Evolutionary conservation across 2,797 vertebrate genomes (phyloP).

Genomic region (Phataginus tetradactyla): DNA sequence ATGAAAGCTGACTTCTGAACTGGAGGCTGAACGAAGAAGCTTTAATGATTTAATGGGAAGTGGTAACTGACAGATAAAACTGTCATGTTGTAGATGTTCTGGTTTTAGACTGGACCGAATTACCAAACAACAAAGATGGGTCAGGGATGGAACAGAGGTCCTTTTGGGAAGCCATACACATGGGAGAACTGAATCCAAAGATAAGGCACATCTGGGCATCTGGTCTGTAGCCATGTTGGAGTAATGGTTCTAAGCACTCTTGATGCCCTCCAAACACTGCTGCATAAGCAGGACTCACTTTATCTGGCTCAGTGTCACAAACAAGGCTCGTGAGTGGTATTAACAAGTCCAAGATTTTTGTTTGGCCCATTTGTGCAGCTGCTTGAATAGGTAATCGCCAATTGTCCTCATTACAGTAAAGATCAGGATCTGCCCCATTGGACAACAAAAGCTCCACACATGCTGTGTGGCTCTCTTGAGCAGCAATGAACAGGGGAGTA

Average conservation of each 20-base stretch:
- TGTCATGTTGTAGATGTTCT: slow-evolving; percentile 75
- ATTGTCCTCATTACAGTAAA: slow-evolving; percentile 91
- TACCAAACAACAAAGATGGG: slow-evolving; percentile 89
- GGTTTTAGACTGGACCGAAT: slow-evolving; percentile 84
- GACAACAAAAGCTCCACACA: slow-evolving; percentile 92
- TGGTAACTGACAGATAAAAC: slow-evolving; percentile 81
- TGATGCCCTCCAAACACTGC: slow-evolving; percentile 88
- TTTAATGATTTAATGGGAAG: slow-evolving; percentile 77
- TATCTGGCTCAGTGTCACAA: slow-evolving; percentile 87
- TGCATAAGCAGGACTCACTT: slow-evolving; percentile 94
- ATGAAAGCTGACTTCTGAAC: slow-evolving; percentile 40
- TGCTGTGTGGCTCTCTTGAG: slow-evolving; percentile 93
- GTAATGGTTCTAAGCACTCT: slow-evolving; percentile 87
- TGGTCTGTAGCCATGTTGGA: slow-evolving; percentile 91
- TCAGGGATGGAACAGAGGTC: slow-evolving; percentile 84
- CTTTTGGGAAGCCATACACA: slow-evolving; percentile 88
- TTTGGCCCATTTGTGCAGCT: slow-evolving; percentile 93
- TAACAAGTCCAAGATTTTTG: slow-evolving; percentile 89
- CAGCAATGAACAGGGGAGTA: slow-evolving; percentile 95
- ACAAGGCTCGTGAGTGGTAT: slow-evolving; percentile 89
- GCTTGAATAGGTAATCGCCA: slow-evolving; percentile 96
- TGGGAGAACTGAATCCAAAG: slow-evolving; percentile 88
- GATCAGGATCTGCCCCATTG: slow-evolving; percentile 91
- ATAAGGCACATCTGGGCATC: slow-evolving; percentile 91
- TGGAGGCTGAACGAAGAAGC: background rate